A percentile compares a stretch with the other conserved stretches of the same genome.
phyloP scores from a whole-genome alignment of 2,113 vertebrate genomes.

The Aegithalos caudatus region DNA sequence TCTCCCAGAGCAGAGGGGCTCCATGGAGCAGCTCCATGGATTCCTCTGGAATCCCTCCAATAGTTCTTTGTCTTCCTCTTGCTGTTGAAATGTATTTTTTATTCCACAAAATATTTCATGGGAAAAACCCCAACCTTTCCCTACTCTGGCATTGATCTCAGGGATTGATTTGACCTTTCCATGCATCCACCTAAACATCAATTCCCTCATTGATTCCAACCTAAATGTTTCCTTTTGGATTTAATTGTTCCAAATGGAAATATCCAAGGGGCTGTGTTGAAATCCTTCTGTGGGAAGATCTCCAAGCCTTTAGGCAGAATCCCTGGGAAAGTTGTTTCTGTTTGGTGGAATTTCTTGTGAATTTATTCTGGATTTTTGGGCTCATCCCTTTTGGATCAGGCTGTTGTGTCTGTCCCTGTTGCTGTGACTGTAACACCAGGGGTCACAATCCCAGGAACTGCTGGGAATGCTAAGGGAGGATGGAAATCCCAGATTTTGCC shows the following conservation, averaged over 20 bases:
- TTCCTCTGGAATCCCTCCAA: neutral
- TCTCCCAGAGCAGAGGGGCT: neutral
- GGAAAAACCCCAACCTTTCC: neutral
- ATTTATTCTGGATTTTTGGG: neutral
- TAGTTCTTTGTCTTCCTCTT: accelerated
- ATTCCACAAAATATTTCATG: neutral
- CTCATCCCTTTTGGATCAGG: neutral
- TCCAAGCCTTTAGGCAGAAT: accelerated
- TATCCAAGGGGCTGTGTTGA: neutral
- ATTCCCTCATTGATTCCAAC: neutral
- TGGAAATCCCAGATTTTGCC: neutral
- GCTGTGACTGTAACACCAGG: accelerated
- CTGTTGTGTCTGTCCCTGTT: accelerated
- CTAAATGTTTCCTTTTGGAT: neutral
- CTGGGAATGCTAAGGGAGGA: neutral
- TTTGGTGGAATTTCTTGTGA: neutral
- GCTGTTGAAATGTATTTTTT: neutral
- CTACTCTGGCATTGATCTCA: neutral
- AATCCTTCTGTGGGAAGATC: neutral
- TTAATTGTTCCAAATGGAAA: neutral
- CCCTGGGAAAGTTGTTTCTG: accelerated
- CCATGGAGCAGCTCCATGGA: neutral
- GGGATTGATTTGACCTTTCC: neutral
- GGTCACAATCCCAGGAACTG: neutral
- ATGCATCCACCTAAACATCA: neutral